Evolutionary conservation across 2,888 invertebrate genomes (phyloP).

Genomic region (Eulithis testata): DNA sequence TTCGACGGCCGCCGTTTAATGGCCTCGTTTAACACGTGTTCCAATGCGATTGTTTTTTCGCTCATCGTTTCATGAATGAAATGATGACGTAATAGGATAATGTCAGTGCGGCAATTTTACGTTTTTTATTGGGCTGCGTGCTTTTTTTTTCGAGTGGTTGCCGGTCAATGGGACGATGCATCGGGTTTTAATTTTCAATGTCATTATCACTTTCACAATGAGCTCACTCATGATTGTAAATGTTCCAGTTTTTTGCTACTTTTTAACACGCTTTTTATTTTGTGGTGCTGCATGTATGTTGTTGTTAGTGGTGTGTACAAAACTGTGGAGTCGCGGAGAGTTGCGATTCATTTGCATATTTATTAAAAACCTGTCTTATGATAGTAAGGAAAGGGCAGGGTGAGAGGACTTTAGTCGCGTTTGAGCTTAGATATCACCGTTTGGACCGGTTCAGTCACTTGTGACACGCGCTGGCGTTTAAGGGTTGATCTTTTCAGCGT

Average conservation of each 20-base stretch:
- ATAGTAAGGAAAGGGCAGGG: constrained; percentile 38
- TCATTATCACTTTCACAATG: constrained; percentile 83
- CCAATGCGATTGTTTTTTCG: constrained; percentile 79
- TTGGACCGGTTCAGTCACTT: constrained; percentile 48
- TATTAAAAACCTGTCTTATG: constrained; percentile 42
- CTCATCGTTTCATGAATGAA: constrained; percentile 81
- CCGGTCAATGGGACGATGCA: constrained; percentile 80
- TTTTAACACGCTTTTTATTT: constrained; percentile 34
- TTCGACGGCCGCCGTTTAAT: constrained; percentile 77
- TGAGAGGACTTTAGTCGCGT: constrained; percentile 47
- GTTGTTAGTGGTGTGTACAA: constrained; percentile 11
- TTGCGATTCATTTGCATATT: constrained; percentile 32
- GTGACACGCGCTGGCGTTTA: constrained; percentile 50
- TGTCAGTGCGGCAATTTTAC: constrained; percentile 81
- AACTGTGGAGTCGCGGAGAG: constrained; percentile 16
- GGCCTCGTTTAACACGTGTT: constrained; percentile 80
- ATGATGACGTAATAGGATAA: constrained; percentile 84
- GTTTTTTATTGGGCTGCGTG: constrained; percentile 81
- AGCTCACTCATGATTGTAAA: constrained; percentile 55
- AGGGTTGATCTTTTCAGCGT: constrained; percentile 43
- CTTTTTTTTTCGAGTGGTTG: constrained; percentile 74
- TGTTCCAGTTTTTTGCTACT: constrained; percentile 34
- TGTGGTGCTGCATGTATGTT: constrained; percentile 13
- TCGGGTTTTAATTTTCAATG: constrained; percentile 83
- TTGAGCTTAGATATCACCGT: constrained; percentile 37